Evolutionary conservation across 1,140 invertebrate species (phyloP).

Genomic region (Pteromalus puparum): DNA sequence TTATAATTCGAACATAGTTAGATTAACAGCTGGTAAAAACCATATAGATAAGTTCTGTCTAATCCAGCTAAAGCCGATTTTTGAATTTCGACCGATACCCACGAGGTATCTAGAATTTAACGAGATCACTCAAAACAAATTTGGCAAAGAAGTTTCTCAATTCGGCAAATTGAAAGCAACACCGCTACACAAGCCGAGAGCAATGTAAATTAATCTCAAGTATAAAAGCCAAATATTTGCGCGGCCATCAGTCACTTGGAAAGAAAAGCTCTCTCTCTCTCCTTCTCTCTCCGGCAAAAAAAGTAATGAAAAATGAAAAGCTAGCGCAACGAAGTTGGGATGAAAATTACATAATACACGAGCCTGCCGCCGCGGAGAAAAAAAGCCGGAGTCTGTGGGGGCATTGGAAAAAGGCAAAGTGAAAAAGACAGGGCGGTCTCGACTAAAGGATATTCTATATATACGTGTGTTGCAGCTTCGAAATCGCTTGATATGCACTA

Average conservation of each 20-base stretch:
- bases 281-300: neutral
- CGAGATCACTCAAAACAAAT: too few relatives aligned
- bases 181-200: neutral
- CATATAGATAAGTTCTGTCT: too few relatives aligned
- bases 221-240: conserved; percentile 3
- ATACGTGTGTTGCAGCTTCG: neutral
- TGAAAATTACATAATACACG: conserved; percentile 39
- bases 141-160: neutral
- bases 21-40: too few relatives aligned
- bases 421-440: neutral
- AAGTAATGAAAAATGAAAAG: conserved; percentile 15
- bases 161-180: neutral
- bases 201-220: neutral
- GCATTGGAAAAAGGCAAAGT: neutral
- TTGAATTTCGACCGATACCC: too few relatives aligned
- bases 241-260: neutral
- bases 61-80: too few relatives aligned
- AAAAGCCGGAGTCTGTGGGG: neutral
- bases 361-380: neutral
- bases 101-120: too few relatives aligned
- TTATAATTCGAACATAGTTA: too few relatives aligned
- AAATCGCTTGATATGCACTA: conserved; percentile 14
- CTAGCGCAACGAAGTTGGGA: conserved; percentile 6
- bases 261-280: neutral
- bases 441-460: neutral